phyloP scores from a whole-genome alignment of 2,113 vertebrate genomes.

The Irena cyanogastra region DNA sequence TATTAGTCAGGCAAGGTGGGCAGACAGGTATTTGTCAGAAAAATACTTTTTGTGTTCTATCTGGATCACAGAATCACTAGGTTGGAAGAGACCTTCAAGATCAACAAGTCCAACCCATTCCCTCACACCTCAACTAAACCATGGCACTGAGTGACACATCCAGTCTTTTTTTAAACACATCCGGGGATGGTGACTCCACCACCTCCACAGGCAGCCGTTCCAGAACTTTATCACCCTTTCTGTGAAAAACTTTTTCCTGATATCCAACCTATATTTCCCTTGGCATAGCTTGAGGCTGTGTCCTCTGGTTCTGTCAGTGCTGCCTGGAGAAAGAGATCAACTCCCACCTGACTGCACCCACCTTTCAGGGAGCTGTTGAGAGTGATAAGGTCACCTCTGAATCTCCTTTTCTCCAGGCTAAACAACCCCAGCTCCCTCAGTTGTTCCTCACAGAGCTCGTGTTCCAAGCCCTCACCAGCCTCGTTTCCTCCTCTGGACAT shows the following conservation, averaged over 20 bases:
- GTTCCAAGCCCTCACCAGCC: background rate
- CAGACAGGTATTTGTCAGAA: background rate
- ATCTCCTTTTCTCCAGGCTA: background rate
- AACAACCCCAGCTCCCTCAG: background rate
- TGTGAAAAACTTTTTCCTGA: fast-evolving
- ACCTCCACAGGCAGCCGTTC: background rate
- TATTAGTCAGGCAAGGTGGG: background rate
- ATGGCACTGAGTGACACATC: background rate
- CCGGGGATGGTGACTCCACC: background rate
- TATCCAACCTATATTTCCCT: background rate
- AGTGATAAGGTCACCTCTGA: background rate
- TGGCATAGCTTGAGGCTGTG: fast-evolving
- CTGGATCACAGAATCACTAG: background rate
- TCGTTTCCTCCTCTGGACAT: fast-evolving
- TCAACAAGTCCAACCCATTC: background rate
- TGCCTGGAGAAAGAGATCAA: background rate
- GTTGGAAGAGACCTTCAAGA: background rate
- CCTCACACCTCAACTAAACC: background rate
- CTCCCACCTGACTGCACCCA: background rate
- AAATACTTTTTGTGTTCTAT: background rate
- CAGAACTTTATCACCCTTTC: background rate
- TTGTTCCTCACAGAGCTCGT: fast-evolving
- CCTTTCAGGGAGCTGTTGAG: background rate
- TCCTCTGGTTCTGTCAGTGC: background rate
- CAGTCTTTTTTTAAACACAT: background rate